Conservation (phyloP, 2,888 invertebrate species). For the Cinara cedri region DNA sequence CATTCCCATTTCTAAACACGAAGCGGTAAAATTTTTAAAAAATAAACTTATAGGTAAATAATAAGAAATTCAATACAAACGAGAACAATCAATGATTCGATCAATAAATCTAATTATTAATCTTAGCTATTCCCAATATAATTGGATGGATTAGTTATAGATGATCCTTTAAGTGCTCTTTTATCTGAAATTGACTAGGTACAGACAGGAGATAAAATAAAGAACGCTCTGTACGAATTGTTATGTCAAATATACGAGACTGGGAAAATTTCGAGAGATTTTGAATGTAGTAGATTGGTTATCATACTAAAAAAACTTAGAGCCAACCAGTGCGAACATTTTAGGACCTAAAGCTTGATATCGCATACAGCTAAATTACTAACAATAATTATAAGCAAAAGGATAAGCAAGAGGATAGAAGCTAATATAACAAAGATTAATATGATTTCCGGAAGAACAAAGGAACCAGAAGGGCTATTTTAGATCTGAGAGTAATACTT, state of each 20-base stretch:
- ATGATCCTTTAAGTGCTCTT: too few species aligned
- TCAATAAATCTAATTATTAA: too few species aligned
- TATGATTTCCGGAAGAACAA: slow-evolving; percentile 21
- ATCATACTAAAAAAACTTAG: slow-evolving; percentile 23
- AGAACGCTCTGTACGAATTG: slow-evolving; percentile 18
- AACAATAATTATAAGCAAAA: too few species aligned
- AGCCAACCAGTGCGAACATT: slow-evolving; percentile 22
- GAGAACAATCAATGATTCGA: too few species aligned
- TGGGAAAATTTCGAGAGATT: slow-evolving; percentile 29
- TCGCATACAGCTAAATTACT: slow-evolving; percentile 26
- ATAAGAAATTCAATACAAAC: too few species aligned
- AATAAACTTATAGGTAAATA: too few species aligned
- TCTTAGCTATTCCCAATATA: too few species aligned
- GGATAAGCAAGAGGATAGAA: slow-evolving; percentile 26
- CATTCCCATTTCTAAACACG: too few species aligned
- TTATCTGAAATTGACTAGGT: too few species aligned
- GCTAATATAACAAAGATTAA: slow-evolving; percentile 3
- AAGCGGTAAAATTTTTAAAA: too few species aligned
- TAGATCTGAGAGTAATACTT: too few species aligned
- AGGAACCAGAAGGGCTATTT: slow-evolving; percentile 21
- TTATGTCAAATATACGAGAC: slow-evolving; percentile 36
- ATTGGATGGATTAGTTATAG: too few species aligned
- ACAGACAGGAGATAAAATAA: slow-evolving; percentile 1
- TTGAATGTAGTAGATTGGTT: slow-evolving; percentile 28
- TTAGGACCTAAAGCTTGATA: slow-evolving; percentile 23